Percentiles rank a stretch among this genome's conserved stretches.
These are phyloP conservation scores for Mormyrus hasselquistii DNA, from an alignment of 2,797 vertebrate genomes.

Conservation along the genomic window DNA sequence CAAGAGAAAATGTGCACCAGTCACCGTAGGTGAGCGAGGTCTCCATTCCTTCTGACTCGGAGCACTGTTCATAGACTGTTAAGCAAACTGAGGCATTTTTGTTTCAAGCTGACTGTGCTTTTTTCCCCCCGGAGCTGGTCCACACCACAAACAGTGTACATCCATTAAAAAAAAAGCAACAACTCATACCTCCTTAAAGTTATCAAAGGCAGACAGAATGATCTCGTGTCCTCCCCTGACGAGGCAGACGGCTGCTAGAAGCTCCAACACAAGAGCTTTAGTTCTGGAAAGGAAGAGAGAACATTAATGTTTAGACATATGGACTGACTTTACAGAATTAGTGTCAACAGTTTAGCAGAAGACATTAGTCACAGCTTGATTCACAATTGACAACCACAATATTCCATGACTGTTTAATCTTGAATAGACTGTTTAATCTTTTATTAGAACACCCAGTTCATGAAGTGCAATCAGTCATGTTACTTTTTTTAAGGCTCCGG, in stretches of 20 bases:
- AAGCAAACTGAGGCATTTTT: background rate
- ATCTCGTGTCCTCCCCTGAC: slow-evolving; percentile 98
- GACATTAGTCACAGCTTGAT: background rate
- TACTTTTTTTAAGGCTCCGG: background rate
- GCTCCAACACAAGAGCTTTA: slow-evolving; percentile 91
- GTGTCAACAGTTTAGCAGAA: background rate
- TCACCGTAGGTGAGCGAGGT: background rate
- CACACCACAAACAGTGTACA: no score
- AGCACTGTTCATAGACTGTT: background rate
- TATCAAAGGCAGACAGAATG: slow-evolving; percentile 91
- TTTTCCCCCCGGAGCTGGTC: background rate
- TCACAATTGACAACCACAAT: background rate
- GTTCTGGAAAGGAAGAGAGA: slow-evolving; percentile 66
- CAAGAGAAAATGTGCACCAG: background rate
- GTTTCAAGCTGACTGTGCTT: background rate
- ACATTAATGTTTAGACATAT: background rate
- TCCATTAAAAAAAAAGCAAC: background rate
- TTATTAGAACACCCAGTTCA: background rate
- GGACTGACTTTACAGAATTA: background rate
- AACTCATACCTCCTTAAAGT: slow-evolving; percentile 89
- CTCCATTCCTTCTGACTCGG: background rate
- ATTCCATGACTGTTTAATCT: background rate
- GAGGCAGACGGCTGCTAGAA: slow-evolving; percentile 91
- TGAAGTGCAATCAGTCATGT: background rate
- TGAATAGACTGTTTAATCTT: background rate